These are phyloP conservation scores for Lochmaea crataegi DNA, from an alignment of 2,888 invertebrate species.

Conservation along the genomic window DNA sequence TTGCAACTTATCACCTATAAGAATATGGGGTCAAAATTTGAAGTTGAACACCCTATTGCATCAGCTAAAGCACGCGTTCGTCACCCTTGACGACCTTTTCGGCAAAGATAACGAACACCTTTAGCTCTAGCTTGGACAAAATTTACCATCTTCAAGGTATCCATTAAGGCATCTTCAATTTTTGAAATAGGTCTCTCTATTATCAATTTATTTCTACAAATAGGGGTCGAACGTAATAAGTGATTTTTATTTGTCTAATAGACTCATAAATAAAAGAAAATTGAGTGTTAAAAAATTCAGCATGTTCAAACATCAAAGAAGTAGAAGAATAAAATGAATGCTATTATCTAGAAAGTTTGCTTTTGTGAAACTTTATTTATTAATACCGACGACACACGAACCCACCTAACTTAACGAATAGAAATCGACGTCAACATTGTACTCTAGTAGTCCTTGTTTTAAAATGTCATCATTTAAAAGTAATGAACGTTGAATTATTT, in stretches of 20 bases:
- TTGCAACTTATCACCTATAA: too few species aligned
- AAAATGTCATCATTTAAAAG: constrained; percentile 60
- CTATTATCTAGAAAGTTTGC: constrained; percentile 52
- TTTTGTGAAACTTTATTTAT: constrained; percentile 58
- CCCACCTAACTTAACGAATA: constrained; percentile 58
- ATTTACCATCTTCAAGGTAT: too few species aligned
- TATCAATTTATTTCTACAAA: background rate
- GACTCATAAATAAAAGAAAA: constrained; percentile 48
- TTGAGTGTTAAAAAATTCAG: constrained; percentile 49
- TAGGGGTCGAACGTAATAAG: background rate
- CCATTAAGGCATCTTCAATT: too few species aligned
- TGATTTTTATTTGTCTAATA: constrained; percentile 9
- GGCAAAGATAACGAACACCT: too few species aligned
- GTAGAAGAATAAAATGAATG: constrained; percentile 41
- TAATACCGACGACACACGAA: constrained; percentile 59
- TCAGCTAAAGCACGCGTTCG: too few species aligned
- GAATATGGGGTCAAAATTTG: too few species aligned
- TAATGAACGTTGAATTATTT: constrained; percentile 59
- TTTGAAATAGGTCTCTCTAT: background rate
- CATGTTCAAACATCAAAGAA: constrained; percentile 52
- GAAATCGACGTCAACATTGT: constrained; percentile 56
- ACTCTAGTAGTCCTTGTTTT: constrained; percentile 54
- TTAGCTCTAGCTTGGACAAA: too few species aligned
- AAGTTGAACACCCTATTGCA: too few species aligned
- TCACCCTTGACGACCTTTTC: too few species aligned